Conservation (phyloP, 2,888 invertebrate species). For the Megamerina dolium region DNA sequence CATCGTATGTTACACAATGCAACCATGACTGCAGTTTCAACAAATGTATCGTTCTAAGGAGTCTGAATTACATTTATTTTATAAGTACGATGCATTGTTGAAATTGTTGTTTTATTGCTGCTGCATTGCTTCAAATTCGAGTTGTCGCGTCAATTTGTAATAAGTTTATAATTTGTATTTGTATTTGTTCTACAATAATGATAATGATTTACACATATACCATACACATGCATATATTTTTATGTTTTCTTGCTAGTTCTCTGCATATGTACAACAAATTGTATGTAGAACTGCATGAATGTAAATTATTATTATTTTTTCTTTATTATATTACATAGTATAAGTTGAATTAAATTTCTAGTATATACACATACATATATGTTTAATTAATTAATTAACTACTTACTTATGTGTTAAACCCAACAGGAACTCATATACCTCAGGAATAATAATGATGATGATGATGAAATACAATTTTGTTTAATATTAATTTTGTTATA, state of each 20-base stretch:
- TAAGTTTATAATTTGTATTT: constrained; percentile 6
- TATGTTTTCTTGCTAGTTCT: too few species aligned
- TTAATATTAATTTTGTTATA: constrained; percentile 1
- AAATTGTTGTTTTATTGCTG: constrained; percentile 14
- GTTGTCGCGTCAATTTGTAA: constrained; percentile 11
- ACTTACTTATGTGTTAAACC: too few species aligned
- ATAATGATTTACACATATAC: neutral
- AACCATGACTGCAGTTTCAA: constrained; percentile 7
- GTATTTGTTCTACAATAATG: constrained; percentile 3
- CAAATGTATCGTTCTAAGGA: constrained; percentile 35
- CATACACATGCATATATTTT: neutral
- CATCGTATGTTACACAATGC: too few species aligned
- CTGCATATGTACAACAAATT: too few species aligned
- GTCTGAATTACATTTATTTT: constrained; percentile 51
- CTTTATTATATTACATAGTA: too few species aligned
- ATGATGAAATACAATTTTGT: constrained; percentile 5
- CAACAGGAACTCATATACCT: constrained; percentile 49
- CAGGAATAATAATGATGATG: constrained; percentile 23
- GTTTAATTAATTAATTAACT: too few species aligned
- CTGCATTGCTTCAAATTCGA: constrained; percentile 11
- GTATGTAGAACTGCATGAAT: too few species aligned
- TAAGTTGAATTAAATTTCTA: too few species aligned
- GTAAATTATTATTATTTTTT: too few species aligned
- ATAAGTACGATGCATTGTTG: constrained; percentile 35
- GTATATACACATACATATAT: too few species aligned